These are phyloP conservation scores for Cranoglanis bouderius DNA, from an alignment of 2,113 vertebrate species.

Conservation along the genomic window DNA sequence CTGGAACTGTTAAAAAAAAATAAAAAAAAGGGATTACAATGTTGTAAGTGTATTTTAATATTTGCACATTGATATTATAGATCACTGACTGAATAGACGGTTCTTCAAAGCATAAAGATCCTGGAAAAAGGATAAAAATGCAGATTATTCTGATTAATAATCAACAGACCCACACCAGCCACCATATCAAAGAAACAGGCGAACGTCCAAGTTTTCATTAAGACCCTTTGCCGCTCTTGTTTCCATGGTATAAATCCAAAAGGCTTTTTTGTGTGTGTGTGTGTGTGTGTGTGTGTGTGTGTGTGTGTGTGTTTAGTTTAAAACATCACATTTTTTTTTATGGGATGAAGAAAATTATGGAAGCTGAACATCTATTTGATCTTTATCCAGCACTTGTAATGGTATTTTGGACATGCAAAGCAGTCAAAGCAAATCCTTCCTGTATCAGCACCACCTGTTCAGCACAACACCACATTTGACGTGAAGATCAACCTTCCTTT, in stretches of 20 bases:
- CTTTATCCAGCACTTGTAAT: background rate
- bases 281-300: no score
- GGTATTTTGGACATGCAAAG: background rate
- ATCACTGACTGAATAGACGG: background rate
- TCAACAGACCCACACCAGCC: background rate
- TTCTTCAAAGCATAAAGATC: background rate
- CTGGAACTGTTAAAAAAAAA: background rate
- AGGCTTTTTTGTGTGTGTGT: no score
- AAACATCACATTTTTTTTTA: background rate
- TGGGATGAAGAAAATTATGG: background rate
- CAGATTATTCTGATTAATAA: conserved; percentile 7
- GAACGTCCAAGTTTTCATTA: background rate
- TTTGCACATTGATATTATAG: background rate
- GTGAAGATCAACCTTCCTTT: conserved; percentile 36
- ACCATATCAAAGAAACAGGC: conserved; percentile 7
- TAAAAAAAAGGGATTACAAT: no score
- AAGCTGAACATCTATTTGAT: background rate
- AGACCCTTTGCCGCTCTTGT: background rate
- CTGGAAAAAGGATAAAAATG: background rate
- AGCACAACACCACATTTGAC: conserved; percentile 63
- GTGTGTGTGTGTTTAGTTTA: background rate
- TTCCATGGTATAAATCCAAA: background rate
- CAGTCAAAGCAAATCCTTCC: background rate
- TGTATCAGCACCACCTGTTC: conserved; percentile 25
- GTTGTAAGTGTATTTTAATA: background rate